Percentiles rank a stretch among this genome's conserved stretches.
Conservation (phyloP, 2,797 vertebrate species). For the Pseudomugil tenellus region DNA sequence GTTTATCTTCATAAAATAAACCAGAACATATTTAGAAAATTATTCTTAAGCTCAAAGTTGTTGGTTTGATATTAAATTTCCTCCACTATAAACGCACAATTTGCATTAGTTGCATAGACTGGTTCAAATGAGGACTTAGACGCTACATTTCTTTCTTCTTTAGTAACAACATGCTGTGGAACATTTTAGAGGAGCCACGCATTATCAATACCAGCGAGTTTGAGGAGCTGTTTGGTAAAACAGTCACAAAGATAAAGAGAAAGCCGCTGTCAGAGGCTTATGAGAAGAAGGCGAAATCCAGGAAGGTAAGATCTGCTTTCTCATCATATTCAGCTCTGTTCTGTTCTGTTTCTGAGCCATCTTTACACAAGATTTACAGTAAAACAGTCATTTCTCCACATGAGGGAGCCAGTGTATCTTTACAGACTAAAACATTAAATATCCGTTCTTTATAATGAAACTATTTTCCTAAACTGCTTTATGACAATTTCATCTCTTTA, state of each 20-base stretch:
- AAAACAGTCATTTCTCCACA: slow-evolving; percentile 36
- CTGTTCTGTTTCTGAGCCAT: not conserved
- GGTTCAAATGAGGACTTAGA: too few relatives aligned
- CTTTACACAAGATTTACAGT: not conserved
- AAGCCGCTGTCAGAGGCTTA: slow-evolving; percentile 91
- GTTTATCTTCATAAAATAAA: too few relatives aligned
- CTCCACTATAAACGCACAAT: not conserved
- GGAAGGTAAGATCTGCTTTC: slow-evolving; percentile 82
- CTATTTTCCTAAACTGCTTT: not conserved
- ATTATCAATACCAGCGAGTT: slow-evolving; percentile 89
- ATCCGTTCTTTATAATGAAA: not conserved
- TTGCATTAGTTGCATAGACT: too few relatives aligned
- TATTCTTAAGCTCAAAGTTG: not conserved
- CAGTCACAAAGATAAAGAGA: slow-evolving; percentile 86
- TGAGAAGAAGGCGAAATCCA: slow-evolving; percentile 89
- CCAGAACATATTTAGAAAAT: not conserved
- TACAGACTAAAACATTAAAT: not conserved
- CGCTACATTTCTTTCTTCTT: slow-evolving; percentile 4
- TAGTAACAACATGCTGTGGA: slow-evolving; percentile 89
- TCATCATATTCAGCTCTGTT: too few relatives aligned
- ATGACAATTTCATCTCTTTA: not conserved
- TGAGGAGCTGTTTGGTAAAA: slow-evolving; percentile 95
- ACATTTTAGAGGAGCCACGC: slow-evolving; percentile 87
- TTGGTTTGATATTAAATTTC: not conserved
- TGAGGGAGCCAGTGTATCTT: slow-evolving; percentile 49